These are phyloP conservation scores for Lepus townsendii DNA, from an alignment of 2,797 vertebrate species.

Conservation along the genomic window DNA sequence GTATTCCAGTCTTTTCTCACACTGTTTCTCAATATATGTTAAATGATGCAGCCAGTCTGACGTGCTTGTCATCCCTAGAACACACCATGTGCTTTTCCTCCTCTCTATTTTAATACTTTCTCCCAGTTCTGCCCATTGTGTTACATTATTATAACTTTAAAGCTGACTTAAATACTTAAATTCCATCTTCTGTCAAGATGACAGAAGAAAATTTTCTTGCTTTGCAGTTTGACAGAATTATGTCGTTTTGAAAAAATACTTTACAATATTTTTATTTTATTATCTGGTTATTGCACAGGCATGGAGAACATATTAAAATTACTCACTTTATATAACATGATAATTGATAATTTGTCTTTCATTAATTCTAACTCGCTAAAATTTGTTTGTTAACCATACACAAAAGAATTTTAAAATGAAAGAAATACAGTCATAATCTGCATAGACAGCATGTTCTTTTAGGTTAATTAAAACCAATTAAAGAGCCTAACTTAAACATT, in stretches of 20 bases:
- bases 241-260: neutral
- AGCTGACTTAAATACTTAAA: constrained; percentile 66
- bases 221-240: constrained; percentile 35
- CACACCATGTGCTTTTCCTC: constrained; percentile 63
- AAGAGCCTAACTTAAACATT: neutral
- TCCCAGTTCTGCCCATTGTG: neutral
- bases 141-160: constrained; percentile 61
- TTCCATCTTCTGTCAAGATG: neutral
- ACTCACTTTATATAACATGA: neutral
- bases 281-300: neutral
- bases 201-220: constrained; percentile 2
- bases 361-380: neutral
- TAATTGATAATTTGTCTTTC: neutral
- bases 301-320: neutral
- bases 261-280: neutral
- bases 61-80: constrained; percentile 66
- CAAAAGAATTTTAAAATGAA: neutral
- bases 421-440: neutral
- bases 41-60: constrained; percentile 74
- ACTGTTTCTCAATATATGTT: constrained; percentile 82
- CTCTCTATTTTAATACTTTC: constrained; percentile 51
- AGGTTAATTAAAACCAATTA: neutral
- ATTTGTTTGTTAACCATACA: neutral
- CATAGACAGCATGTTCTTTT: neutral
- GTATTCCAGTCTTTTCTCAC: constrained; percentile 74